These are phyloP conservation scores for Drosophila busckii DNA, from an alignment of 1,140 invertebrate species.

Conservation along the genomic window DNA sequence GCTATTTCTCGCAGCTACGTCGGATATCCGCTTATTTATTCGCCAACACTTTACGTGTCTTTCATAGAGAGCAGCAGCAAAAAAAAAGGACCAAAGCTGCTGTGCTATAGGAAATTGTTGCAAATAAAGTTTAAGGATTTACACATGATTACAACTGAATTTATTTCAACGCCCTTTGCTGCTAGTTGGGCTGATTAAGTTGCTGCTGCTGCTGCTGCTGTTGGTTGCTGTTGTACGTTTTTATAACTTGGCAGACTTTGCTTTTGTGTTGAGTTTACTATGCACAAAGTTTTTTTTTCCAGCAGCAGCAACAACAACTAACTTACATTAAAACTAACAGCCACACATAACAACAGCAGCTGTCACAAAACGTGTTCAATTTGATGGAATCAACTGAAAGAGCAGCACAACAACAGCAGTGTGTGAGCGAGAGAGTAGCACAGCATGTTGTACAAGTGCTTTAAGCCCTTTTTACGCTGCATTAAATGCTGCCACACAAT, in stretches of 20 bases:
- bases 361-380: no score
- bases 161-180: constrained; percentile 11
- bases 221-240: constrained; percentile 6
- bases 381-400: no score
- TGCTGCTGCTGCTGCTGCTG: background rate
- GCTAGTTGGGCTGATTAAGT: constrained; percentile 28
- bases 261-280: no score
- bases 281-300: constrained; percentile 28
- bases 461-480: background rate
- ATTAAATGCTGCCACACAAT: constrained; percentile 28
- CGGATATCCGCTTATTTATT: constrained; percentile 32
- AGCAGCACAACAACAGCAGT: no score
- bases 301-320: no score
- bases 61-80: constrained; percentile 8
- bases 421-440: background rate
- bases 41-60: constrained; percentile 13
- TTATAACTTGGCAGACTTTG: constrained; percentile 9
- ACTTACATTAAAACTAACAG: no score
- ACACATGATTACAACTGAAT: constrained; percentile 39
- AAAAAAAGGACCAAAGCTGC: background rate
- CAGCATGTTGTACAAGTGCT: background rate
- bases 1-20: constrained; percentile 1
- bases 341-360: no score
- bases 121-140: constrained; percentile 39
- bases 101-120: constrained; percentile 11